Evolutionary conservation across 1,140 invertebrate genomes (phyloP).

Genomic region (Wiebesia pumilae): DNA sequence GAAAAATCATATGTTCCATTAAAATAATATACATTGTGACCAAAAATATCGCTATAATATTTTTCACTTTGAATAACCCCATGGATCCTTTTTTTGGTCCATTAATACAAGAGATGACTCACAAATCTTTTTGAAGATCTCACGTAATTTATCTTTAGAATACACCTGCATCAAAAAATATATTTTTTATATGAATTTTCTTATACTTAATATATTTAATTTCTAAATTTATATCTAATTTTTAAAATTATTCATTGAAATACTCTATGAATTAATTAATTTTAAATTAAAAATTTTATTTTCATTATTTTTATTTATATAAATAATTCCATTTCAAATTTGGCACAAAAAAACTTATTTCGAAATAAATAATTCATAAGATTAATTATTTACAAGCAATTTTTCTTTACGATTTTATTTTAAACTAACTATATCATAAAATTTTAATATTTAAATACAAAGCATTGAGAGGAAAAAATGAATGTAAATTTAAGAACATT

Average conservation of each 20-base stretch:
- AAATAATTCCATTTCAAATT: too few relatives aligned
- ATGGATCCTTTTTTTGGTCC: constrained; percentile 83
- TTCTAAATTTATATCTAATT: not conserved
- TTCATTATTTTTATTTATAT: too few relatives aligned
- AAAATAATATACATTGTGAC: constrained; percentile 46
- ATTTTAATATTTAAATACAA: not conserved
- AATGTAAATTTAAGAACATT: constrained; percentile 8
- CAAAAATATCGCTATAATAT: constrained; percentile 20
- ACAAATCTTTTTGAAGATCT: constrained; percentile 85
- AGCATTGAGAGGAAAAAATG: not conserved
- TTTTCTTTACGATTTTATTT: not conserved
- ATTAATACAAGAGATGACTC: constrained; percentile 86
- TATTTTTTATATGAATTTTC: not conserved
- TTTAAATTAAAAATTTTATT: too few relatives aligned
- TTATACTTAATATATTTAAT: not conserved
- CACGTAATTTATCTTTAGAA: constrained; percentile 83
- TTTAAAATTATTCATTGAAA: too few relatives aligned
- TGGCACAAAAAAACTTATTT: not conserved
- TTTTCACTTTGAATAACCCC: constrained; percentile 76
- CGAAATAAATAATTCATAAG: not conserved
- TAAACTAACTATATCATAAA: not conserved
- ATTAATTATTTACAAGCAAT: not conserved
- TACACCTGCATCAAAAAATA: constrained; percentile 44
- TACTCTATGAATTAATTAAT: too few relatives aligned
- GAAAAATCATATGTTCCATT: constrained; percentile 41